Percentiles rank a stretch among this genome's conserved stretches.
phyloP scores from a whole-genome alignment of 2,888 invertebrate species.

The Odontothrips loti region DNA sequence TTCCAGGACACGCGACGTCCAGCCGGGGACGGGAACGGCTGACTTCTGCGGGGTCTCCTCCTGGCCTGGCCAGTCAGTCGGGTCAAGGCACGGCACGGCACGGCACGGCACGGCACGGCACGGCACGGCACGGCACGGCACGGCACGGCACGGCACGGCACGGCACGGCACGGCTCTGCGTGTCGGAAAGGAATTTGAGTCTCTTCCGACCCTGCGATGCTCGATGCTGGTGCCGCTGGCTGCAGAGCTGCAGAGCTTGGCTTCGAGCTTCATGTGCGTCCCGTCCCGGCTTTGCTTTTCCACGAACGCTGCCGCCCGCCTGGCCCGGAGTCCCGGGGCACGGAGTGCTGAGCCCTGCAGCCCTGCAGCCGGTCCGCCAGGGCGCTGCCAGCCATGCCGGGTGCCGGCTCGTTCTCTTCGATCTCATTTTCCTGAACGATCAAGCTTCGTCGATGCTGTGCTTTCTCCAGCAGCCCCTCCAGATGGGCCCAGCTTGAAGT shows the following conservation, averaged over 20 bases:
- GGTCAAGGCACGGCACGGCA: too few species aligned
- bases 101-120: neutral
- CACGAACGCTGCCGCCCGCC: neutral
- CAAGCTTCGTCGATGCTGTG: neutral
- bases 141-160: neutral
- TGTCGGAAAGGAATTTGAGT: neutral
- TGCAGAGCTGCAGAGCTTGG: neutral
- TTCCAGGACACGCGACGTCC: too few species aligned
- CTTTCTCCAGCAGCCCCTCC: neutral
- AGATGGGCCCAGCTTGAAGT: too few species aligned
- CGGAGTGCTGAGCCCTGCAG: neutral
- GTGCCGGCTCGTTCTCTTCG: too few species aligned
- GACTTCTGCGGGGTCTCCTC: too few species aligned
- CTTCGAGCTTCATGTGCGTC: neutral
- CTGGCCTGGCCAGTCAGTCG: too few species aligned
- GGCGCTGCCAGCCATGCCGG: neutral
- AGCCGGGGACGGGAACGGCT: too few species aligned
- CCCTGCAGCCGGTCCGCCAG: neutral
- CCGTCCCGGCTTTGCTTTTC: neutral
- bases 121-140: neutral
- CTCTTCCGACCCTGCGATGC: neutral
- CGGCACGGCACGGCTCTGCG: neutral
- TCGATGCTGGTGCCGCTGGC: neutral
- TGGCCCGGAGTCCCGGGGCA: neutral
- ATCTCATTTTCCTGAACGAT: too few species aligned